Base-by-base conservation (phyloP, 2,888 invertebrate species). In the Papilio protenor region DNA sequence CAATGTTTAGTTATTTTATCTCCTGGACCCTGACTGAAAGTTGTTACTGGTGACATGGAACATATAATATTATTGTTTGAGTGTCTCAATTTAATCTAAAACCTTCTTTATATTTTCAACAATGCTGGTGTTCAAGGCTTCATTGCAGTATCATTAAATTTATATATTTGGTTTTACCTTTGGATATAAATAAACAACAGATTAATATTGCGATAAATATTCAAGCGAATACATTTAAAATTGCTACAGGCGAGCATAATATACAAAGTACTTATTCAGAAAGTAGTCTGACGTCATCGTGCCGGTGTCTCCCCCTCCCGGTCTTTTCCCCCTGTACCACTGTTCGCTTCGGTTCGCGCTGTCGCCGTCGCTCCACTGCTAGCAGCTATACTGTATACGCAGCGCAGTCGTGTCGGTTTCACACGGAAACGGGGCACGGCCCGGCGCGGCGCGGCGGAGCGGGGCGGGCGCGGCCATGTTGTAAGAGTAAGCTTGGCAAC, bases 361-460 rank as follows among this genome's bases (percentile, higher is more conserved):
- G 82, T 82, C 79, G 82, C 82, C 80, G 81, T 83, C 84, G 81
- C 83, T 83, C 82, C 81, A 80, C 83, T 80, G 82, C 83, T 78
- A 80, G 80, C 79, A 80, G 73, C 80, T 80, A 79, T 82, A 81
- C 81, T 81, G 79, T 89, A 91, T 89, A 92, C 91, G 92, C 91
- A 91, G 90, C 91, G 88, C 90, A 88, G 87, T 89, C 86, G 87
- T 89, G 89, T 92, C 87, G 92, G 93, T 94, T 94, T 94, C 94
- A 94, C 93, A 94, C 93, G 93, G 93, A 94, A 94, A 94, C 94
- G 93, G 92, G 40, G 92, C 92, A 92, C 92, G 92, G 89, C 92
- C 92, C 92, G 92, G 89, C 23, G 18, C 92, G 92, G 89, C 23
- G 18, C 10, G 61, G 61, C n/a, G 61, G 3, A 16, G 61, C 61